Evolutionary conservation across 2,113 vertebrate species (phyloP).

Genomic region (Cavia aperea): DNA sequence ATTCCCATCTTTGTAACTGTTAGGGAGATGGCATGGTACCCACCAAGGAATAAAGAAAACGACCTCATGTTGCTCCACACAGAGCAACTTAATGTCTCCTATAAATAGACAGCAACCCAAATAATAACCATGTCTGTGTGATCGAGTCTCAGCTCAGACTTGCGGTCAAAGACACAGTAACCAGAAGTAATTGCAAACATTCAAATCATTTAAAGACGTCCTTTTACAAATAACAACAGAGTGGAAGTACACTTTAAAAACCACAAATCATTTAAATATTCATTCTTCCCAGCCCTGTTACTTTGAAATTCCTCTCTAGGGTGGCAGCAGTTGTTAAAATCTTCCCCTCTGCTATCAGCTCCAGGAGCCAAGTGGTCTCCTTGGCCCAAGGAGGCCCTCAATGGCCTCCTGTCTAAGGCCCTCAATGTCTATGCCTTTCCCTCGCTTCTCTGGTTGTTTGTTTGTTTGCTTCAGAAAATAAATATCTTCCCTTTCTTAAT

Average conservation of each 20-base stretch:
- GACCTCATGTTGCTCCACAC: not conserved
- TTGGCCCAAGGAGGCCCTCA: not conserved
- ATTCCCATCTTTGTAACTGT: not conserved
- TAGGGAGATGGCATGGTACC: not conserved
- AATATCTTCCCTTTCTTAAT: not conserved
- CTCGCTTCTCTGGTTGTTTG: not conserved
- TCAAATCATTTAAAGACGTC: conserved; percentile 31
- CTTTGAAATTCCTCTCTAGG: not conserved
- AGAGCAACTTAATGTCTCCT: not conserved
- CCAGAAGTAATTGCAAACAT: not conserved
- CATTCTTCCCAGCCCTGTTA: not conserved
- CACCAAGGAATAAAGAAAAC: not conserved
- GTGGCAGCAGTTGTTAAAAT: not conserved
- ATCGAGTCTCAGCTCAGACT: not conserved
- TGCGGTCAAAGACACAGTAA: conserved; percentile 1
- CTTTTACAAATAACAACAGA: not conserved
- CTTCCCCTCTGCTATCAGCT: not conserved
- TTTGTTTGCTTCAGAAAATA: not conserved
- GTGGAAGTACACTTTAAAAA: conserved; percentile 34
- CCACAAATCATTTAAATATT: conserved; percentile 8
- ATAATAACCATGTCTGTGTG: not conserved
- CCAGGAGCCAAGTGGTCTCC: not conserved
- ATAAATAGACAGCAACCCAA: not conserved
- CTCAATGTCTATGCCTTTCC: not conserved
- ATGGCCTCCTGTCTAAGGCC: too few relatives aligned